Conservation (phyloP, 2,797 vertebrate species). For the Chaetodon trifasciatus region DNA sequence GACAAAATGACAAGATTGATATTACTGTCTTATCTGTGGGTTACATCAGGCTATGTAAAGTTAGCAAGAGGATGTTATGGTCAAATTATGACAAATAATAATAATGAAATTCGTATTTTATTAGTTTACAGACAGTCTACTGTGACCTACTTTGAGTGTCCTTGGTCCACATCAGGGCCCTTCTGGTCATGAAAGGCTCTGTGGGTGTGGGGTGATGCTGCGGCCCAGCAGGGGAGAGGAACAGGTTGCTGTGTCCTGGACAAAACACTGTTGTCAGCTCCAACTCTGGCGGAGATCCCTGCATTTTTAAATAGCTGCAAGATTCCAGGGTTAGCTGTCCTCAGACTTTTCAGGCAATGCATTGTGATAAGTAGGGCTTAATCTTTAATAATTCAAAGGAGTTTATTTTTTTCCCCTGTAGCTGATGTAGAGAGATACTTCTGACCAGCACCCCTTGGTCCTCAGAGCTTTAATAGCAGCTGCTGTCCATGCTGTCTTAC, state of each 20-base stretch:
- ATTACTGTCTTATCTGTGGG: too few species aligned
- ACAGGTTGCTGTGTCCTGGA: slow-evolving; percentile 70
- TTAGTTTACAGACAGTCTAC: not conserved
- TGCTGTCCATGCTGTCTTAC: slow-evolving; percentile 43
- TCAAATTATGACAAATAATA: not conserved
- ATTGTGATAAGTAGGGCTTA: slow-evolving; percentile 66
- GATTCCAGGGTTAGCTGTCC: slow-evolving; percentile 74
- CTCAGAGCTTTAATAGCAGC: slow-evolving; percentile 63
- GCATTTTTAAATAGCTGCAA: slow-evolving; percentile 78
- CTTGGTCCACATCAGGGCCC: slow-evolving; percentile 67
- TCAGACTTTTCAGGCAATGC: slow-evolving; percentile 82
- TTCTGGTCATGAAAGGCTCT: slow-evolving; percentile 71
- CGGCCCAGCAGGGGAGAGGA: slow-evolving; percentile 64
- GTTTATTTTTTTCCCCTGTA: not conserved
- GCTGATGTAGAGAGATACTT: slow-evolving; percentile 44
- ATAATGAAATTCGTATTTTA: not conserved
- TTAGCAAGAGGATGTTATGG: not conserved
- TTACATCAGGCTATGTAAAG: not conserved
- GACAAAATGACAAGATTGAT: too few species aligned
- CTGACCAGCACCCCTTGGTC: slow-evolving; percentile 48
- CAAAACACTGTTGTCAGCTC: slow-evolving; percentile 67
- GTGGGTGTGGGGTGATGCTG: slow-evolving; percentile 71
- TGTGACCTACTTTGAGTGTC: slow-evolving; percentile 76
- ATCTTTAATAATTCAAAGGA: slow-evolving; percentile 49
- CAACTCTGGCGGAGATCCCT: slow-evolving; percentile 66